Evolutionary conservation across 2,797 vertebrate genomes (phyloP), one percentile per base, ranked within the genome.

Genomic region (Schizopygopsis malacanthus): DNA sequence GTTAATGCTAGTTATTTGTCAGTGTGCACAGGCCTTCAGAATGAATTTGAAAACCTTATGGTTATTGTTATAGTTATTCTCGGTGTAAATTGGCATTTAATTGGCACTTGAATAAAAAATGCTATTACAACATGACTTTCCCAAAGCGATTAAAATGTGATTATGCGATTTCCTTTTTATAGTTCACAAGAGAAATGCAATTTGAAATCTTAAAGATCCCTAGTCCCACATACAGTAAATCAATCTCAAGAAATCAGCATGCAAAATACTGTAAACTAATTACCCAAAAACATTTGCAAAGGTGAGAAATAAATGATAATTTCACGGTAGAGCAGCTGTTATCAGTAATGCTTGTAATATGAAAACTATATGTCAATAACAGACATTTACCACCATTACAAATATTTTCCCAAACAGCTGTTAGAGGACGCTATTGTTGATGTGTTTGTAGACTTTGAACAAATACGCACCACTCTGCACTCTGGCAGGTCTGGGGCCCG

Each of bases 381-480:
- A 70, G 56, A 67, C 33, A 76, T 65, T 81, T 81, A 28, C 79
- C 25, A 12, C 43, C 43, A 52, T 80, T 43, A 61, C 37, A 79
- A 61, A 61, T 79, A 25, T 61, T 59, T 79, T 61, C 54, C 25
- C 76, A 61, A 79, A 79, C 54, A 41, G 9, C 37, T 41, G 76
- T 79, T 79, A 9, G 25, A 61, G 25, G 10, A 76, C 7, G 15
- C 43, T 9, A 11, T 56, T 28, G 8, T 56, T 56, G 50, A 59
- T 47, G n/a, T 61, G 54, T 61, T 59, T 61, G 54, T 47, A 73
- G 56, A 63, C 54, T 72, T 76, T 59, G 59, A 67, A 77, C 59
- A 84, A 84, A 77, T 73, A 73, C 63, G 56, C 39, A 73, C 56
- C 28, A 54, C 69, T 65, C 69, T 13, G 16, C 45, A 18, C 56